Evolutionary conservation across 2,113 vertebrate genomes (phyloP).

Genomic region (Zosterops pallidus): DNA sequence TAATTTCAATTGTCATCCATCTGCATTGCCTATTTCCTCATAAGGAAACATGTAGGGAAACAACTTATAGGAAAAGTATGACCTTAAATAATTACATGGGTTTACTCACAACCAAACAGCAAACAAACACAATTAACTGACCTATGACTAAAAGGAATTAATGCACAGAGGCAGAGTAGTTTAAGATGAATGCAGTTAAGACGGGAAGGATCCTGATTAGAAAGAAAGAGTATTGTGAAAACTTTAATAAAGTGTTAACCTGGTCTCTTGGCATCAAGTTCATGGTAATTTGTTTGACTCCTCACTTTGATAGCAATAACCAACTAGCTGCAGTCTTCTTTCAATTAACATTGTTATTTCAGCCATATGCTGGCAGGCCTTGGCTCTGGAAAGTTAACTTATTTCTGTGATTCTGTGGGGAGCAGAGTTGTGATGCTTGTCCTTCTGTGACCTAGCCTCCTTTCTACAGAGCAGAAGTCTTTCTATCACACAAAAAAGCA

Average conservation of each 20-base stretch:
- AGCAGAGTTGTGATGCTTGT: neutral
- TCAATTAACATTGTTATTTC: neutral
- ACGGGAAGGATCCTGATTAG: neutral
- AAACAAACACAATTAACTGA: neutral
- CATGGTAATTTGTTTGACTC: neutral
- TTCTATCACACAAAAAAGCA: neutral
- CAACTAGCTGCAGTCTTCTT: neutral
- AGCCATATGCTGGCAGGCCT: neutral
- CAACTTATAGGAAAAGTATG: neutral
- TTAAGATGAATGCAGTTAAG: neutral
- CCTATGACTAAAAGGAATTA: neutral
- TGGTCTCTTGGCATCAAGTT: neutral
- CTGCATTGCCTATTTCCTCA: neutral
- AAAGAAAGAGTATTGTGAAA: neutral
- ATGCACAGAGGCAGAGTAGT: neutral
- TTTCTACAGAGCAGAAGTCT: neutral
- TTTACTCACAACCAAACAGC: neutral
- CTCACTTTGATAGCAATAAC: neutral
- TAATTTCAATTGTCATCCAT: neutral
- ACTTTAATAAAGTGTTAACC: neutral
- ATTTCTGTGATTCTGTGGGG: neutral
- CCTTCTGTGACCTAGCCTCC: neutral
- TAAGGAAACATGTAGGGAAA: neutral
- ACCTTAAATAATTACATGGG: neutral
- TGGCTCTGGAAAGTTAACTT: neutral